phyloP scores from a whole-genome alignment of 2,113 vertebrate species.

The Ailuropoda melanoleuca region DNA sequence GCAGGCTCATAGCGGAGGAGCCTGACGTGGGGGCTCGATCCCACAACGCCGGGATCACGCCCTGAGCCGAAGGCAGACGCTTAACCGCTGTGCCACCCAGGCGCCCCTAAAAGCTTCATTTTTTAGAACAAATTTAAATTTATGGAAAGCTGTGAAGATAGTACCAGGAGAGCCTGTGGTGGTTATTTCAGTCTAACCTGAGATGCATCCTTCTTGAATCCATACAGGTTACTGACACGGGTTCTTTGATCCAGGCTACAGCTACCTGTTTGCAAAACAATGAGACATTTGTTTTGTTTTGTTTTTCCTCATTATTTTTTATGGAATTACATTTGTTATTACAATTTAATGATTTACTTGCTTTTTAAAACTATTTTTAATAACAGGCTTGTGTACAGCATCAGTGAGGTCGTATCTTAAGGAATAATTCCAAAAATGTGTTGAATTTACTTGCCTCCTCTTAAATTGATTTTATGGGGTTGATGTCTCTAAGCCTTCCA shows the following conservation, averaged over 20 bases:
- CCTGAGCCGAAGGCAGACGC: no score
- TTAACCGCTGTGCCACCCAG: no score
- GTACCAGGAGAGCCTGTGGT: not conserved
- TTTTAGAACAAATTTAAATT: not conserved
- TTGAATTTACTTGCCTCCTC: not conserved
- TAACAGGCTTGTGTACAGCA: not conserved
- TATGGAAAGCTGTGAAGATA: not conserved
- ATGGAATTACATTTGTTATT: not conserved
- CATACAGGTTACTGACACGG: not conserved
- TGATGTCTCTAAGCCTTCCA: not conserved
- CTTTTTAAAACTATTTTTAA: not conserved
- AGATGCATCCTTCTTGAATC: not conserved
- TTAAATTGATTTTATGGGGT: conserved; percentile 25
- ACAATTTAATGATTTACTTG: not conserved
- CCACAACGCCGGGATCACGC: no score
- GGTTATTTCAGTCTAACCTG: not conserved
- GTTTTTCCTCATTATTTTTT: not conserved
- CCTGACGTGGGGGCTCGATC: no score
- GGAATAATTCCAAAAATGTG: not conserved
- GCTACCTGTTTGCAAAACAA: not conserved
- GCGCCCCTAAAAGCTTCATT: not conserved
- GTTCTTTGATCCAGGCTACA: not conserved
- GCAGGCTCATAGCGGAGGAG: no score
- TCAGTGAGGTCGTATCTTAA: not conserved
- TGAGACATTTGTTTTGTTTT: not conserved